Percentiles rank a stretch among this genome's conserved stretches.
phyloP scores from a whole-genome alignment of 2,113 vertebrate species.

The Phylloscopus whistleri region DNA sequence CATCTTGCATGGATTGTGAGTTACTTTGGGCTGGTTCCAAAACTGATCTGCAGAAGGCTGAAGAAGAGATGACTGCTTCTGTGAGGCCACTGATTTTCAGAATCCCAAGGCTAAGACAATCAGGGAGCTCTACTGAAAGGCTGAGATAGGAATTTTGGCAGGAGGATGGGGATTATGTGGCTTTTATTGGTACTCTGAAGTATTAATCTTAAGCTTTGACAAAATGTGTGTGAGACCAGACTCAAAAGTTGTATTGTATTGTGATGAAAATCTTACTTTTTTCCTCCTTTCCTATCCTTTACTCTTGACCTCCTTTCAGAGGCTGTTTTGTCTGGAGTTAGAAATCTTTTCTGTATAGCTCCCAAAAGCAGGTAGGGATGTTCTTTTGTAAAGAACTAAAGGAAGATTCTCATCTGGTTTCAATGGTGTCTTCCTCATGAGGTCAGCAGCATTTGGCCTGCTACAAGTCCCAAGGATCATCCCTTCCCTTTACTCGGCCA shows the following conservation, averaged over 20 bases:
- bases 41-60: not conserved
- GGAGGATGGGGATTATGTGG: not conserved
- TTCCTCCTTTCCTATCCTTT: not conserved
- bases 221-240: not conserved
- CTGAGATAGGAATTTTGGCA: not conserved
- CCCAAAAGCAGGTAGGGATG: not conserved
- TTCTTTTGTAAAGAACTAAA: not conserved
- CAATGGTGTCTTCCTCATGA: not conserved
- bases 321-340: not conserved
- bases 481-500: not conserved
- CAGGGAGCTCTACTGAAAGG: not conserved
- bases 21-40: not conserved
- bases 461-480: not conserved
- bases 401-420: not conserved
- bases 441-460: not conserved
- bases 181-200: not conserved
- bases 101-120: not conserved
- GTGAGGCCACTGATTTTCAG: not conserved
- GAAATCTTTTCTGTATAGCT: not conserved
- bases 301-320: conserved; percentile 24
- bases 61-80: not conserved
- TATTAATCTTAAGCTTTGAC: not conserved
- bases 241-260: not conserved
- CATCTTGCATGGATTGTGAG: not conserved
- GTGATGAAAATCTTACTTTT: conserved; percentile 27